Percentiles rank a stretch among this genome's conserved stretches.
Conservation (phyloP, 1,140 invertebrate species). For the Aphidius gifuensis region DNA sequence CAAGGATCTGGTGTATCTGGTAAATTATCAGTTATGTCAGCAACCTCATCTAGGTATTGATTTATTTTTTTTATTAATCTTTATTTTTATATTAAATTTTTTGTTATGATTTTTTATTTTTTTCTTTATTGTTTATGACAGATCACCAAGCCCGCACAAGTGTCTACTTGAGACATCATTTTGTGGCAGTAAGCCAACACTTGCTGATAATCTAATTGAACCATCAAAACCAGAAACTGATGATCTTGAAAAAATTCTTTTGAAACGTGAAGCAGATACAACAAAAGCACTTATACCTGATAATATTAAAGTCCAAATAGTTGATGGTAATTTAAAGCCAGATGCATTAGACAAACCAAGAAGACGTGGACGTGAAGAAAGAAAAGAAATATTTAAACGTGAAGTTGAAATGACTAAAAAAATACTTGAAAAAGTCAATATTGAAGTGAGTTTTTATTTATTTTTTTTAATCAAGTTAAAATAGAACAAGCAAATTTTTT, state of each 20-base stretch:
- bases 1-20: conserved; percentile 70
- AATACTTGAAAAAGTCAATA: conserved; percentile 51
- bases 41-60: conserved; percentile 48
- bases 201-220: conserved; percentile 46
- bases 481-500: background rate
- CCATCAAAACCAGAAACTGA: conserved; percentile 57
- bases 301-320: conserved; percentile 48
- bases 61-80: conserved; percentile 1
- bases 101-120: background rate
- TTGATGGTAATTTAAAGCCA: conserved; percentile 49
- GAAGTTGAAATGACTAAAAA: conserved; percentile 55
- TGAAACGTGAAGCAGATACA: conserved; percentile 55
- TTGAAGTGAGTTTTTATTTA: conserved; percentile 35
- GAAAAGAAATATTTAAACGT: conserved; percentile 52
- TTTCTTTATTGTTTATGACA: conserved; percentile 44
- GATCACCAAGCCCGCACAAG: conserved; percentile 83
- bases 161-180: conserved; percentile 86
- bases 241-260: conserved; percentile 64
- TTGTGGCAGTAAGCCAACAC: conserved; percentile 72
- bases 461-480: background rate
- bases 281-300: conserved; percentile 53
- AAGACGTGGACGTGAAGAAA: conserved; percentile 48
- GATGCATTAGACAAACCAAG: conserved; percentile 49
- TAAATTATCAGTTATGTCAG: conserved; percentile 48
- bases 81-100: too few relatives aligned